These are phyloP conservation scores for Lycaon pictus DNA, from an alignment of 2,113 vertebrate species.

Conservation along the genomic window DNA sequence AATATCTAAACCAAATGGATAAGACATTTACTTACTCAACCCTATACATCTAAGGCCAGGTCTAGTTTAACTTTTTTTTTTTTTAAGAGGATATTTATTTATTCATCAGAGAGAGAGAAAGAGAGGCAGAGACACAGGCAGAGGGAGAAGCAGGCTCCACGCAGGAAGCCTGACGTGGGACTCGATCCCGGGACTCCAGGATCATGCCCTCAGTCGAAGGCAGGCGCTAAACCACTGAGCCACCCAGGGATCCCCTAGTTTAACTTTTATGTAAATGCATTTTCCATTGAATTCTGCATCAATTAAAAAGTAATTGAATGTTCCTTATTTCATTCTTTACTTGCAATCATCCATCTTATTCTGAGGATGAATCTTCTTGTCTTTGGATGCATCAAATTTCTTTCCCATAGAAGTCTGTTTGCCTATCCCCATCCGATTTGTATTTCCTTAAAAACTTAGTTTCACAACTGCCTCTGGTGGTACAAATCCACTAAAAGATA, in stretches of 20 bases:
- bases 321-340: neutral
- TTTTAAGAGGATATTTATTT: too few relatives aligned
- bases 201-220: too few relatives aligned
- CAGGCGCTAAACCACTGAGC: too few relatives aligned
- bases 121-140: too few relatives aligned
- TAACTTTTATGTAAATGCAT: neutral
- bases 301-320: slow-evolving; percentile 19
- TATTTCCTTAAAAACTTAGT: slow-evolving; percentile 20
- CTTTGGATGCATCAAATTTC: neutral
- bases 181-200: too few relatives aligned
- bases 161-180: too few relatives aligned
- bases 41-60: neutral
- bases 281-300: neutral
- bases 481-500: slow-evolving; percentile 78
- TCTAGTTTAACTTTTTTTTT: neutral
- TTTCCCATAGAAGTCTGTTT: neutral
- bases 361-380: neutral
- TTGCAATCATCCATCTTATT: slow-evolving; percentile 8
- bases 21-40: neutral
- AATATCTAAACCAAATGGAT: slow-evolving; percentile 4
- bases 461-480: slow-evolving; percentile 74
- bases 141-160: too few relatives aligned
- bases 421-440: neutral
- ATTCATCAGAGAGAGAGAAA: too few relatives aligned
- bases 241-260: neutral